Evolutionary conservation across 2,888 invertebrate genomes (phyloP), one percentile per base, ranked within the genome.

Genomic region (Tanypteryx hageni): DNA sequence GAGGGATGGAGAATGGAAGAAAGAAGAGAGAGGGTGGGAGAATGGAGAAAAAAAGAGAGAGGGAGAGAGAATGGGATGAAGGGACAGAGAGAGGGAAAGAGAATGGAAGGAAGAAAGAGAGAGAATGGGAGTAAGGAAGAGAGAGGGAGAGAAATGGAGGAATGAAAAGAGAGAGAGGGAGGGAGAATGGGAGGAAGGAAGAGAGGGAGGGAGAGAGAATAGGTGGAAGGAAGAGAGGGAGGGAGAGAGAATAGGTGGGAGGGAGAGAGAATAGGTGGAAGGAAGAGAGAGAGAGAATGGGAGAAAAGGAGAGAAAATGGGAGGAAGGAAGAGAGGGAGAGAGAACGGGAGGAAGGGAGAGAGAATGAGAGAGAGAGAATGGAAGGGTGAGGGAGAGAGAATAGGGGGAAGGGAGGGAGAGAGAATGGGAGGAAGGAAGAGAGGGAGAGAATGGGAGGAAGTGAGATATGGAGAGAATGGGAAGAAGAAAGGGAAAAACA

Each of bases 191-290:
- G n/a, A n/a, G n/a, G n/a, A n/a, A n/a, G n/a, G n/a, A n/a, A n/a
- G n/a, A n/a, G n/a, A n/a, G n/a, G n/a, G n/a, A n/a, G n/a, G n/a
- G n/a, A n/a, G n/a, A n/a, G n/a, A n/a, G n/a, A n/a, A n/a, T n/a
- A n/a, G n/a, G n/a, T n/a, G n/a, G n/a, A n/a, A n/a, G n/a, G n/a
- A n/a, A n/a, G n/a, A n/a, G n/a, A n/a, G n/a, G n/a, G n/a, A n/a
- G n/a, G n/a, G n/a, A n/a, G n/a, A n/a, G n/a, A n/a, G n/a, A n/a
- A n/a, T n/a, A n/a, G n/a, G n/a, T n/a, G n/a, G n/a, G n/a, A n/a
- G n/a, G n/a, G n/a, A n/a, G 89, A 89, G 89, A 89, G 56, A 86
- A 58, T 44, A 58, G 56, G 16, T 16, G 16, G n/a, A 18, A 89
- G 89, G 27, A 27, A 10, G 22, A 76, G 76, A 27, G 68, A n/a